Conservation (phyloP, 2,888 invertebrate species). For the Lycaena phlaeas region DNA sequence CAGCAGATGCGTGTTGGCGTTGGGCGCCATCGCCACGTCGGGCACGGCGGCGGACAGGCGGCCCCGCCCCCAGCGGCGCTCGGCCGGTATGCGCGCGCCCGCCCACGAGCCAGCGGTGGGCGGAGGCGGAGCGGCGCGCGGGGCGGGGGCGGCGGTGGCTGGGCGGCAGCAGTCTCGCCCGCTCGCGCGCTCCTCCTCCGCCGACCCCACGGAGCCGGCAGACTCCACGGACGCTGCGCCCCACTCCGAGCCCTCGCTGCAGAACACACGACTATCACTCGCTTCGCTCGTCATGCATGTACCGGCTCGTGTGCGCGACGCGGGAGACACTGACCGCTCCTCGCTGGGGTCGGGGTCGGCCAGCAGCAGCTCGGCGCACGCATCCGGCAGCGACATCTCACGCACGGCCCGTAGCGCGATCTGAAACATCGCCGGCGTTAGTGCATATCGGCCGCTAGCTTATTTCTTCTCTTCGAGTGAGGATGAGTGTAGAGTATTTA, state of each 20-base stretch:
- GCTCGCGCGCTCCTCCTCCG: conserved; percentile 10
- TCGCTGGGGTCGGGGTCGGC: conserved; percentile 27
- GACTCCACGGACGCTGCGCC: conserved; percentile 3
- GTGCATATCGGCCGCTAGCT: no score
- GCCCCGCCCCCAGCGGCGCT: conserved; percentile 36
- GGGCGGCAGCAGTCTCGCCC: conserved; percentile 3
- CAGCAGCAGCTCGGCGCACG: conserved; percentile 50
- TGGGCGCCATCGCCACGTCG: conserved; percentile 90
- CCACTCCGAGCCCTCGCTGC: conserved; percentile 14
- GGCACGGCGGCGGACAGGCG: conserved; percentile 89
- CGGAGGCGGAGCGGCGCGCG: conserved; percentile 28
- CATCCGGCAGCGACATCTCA: conserved; percentile 93
- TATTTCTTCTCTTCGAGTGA: no score
- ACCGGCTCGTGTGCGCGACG: conserved; percentile 14
- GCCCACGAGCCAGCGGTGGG: conserved; percentile 17
- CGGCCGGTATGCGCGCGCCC: no score
- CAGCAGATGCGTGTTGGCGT: conserved; percentile 76
- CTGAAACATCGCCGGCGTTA: conserved; percentile 52
- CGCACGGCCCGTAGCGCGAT: conserved; percentile 91
- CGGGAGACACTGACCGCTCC: conserved; percentile 27
- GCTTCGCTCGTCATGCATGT: no score
- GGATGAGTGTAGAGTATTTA: no score
- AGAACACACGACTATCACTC: conserved; percentile 14
- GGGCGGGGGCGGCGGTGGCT: conserved; percentile 9
- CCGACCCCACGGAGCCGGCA: conserved; percentile 17